Evolutionary conservation across 1,140 invertebrate species (phyloP).

Genomic region (Lasioglossum baleicum): DNA sequence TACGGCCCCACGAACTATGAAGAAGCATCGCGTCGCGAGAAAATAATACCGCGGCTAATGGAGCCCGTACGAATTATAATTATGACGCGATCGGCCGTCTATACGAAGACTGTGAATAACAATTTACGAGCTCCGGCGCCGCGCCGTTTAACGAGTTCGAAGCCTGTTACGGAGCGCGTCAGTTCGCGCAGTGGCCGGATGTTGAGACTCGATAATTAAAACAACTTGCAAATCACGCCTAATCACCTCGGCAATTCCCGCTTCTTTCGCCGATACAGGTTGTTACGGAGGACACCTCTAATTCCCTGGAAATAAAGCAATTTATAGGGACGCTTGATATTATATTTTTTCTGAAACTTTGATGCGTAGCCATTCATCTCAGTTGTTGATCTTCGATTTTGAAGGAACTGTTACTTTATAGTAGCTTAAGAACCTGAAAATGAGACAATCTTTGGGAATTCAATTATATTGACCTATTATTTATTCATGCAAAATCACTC

Average conservation of each 20-base stretch:
- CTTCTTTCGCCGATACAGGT: neutral
- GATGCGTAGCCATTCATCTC: too few relatives aligned
- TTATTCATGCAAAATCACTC: too few relatives aligned
- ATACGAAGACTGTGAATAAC: slow-evolving; percentile 30
- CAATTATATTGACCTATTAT: too few relatives aligned
- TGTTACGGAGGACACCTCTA: neutral
- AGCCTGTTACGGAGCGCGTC: slow-evolving; percentile 1
- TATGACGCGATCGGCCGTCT: slow-evolving; percentile 31
- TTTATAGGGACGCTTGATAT: too few relatives aligned
- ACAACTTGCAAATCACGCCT: slow-evolving; percentile 15
- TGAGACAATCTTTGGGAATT: too few relatives aligned
- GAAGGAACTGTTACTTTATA: too few relatives aligned
- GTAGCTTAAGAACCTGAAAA: too few relatives aligned
- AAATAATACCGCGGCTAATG: slow-evolving; percentile 39
- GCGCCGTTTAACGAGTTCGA: slow-evolving; percentile 21
- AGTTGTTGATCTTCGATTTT: too few relatives aligned
- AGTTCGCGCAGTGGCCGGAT: neutral
- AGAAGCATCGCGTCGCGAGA: slow-evolving; percentile 9
- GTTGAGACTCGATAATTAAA: slow-evolving; percentile 15
- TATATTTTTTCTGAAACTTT: too few relatives aligned
- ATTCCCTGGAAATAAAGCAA: too few relatives aligned
- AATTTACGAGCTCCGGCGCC: slow-evolving; percentile 28
- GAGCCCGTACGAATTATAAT: slow-evolving; percentile 28
- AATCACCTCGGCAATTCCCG: neutral
- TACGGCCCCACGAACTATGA: neutral